Evolutionary conservation across 1,140 invertebrate genomes (phyloP), one percentile per base, ranked within the genome.

Genomic region (Cydia fagiglandana): DNA sequence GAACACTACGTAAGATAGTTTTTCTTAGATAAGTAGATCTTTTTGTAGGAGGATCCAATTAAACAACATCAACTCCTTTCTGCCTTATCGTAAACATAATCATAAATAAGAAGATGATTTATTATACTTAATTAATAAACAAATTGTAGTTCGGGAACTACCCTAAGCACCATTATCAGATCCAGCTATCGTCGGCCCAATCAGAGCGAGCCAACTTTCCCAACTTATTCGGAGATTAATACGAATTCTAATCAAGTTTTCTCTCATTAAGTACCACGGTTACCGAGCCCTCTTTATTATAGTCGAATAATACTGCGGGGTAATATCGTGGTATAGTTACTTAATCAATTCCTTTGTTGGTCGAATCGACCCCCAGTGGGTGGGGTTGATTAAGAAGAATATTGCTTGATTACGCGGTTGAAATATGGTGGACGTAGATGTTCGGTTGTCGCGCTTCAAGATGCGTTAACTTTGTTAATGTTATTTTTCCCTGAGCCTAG

Each of bases 301-400:
- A 86, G 83, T 87, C 85, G 88, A 91, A 91, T 92, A 92, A 92
- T 92, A 92, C 88, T 73, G 77, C 84, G 83, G 87, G 87, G 91
- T 91, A 92, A 91, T 91, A 91, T 91, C 87, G 85, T 84, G 86
- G 90, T 87, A 90, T 91, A 91, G 89, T 91, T 90, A 90, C 88
- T 91, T 91, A 92, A 91, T 92, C 89, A 92, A 92, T 92, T 92
- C 91, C 86, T 91, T 92, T 91, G 91, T 92, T 90, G 89, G 88
- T 90, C 76, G 90, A 89, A 88, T 88, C 90, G 89, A 89, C 88
- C 90, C 45, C 88, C 83, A 78, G 81, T 87, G 91, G 91, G 91
- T 90, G 88, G 88, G 91, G 89, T 88, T 92, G 91, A 92, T 92
- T 91, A 92, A 90, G 91, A 91, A 92, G 89, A 91, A 91, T 92